Base-by-base conservation (phyloP, 2,113 vertebrate genomes). In the Pionites leucogaster region DNA sequence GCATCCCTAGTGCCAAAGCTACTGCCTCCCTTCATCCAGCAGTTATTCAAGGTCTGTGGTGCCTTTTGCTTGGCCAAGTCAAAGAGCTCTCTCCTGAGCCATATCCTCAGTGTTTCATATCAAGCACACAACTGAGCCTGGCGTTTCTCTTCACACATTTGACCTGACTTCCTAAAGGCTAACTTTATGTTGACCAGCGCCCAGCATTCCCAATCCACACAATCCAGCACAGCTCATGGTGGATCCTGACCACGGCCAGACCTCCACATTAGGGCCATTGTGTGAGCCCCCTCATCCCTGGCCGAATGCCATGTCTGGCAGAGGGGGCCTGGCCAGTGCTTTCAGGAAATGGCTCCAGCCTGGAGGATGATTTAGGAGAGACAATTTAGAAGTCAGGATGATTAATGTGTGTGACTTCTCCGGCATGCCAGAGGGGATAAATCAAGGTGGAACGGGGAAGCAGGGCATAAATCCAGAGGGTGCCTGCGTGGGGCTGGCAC, bases 351-450 rank as follows among this genome's bases (percentile, higher is more conserved):
- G 14, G 63, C 79, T 93, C 59, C 67, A 33, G 72, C 3, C 2
- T 31, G 88, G 93, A 77, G 70, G 74, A 75, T 82, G 25, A 91
- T 97, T 95, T 84, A 93, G 83, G 74, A 84, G 62, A 92, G 82
- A 77, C 86, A 92, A 76, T 95, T 97, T 94, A 96, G 90, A 90
- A 53, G 23, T 67, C 35, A 29, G 88, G 59, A 80, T 97, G 96
- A 97, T 97, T 86, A 97, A 98, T 95, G 83, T n/a, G 33, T 33
- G 76, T 20, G 94, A 92, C 84, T 96, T 35, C 13, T 27, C 86
- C 12, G 8, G 81, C 89, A 57, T 19, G 72, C 86, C 94, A 92
- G 95, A 93, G 87, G 85, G 31, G 22, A 97, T 98, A 95, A 94
- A 94, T 98, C 93, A 91, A 84, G 79, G 5, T 0, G 4, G 87